Evolutionary conservation across 2,888 invertebrate species (phyloP).

Genomic region (Tipula helvola): DNA sequence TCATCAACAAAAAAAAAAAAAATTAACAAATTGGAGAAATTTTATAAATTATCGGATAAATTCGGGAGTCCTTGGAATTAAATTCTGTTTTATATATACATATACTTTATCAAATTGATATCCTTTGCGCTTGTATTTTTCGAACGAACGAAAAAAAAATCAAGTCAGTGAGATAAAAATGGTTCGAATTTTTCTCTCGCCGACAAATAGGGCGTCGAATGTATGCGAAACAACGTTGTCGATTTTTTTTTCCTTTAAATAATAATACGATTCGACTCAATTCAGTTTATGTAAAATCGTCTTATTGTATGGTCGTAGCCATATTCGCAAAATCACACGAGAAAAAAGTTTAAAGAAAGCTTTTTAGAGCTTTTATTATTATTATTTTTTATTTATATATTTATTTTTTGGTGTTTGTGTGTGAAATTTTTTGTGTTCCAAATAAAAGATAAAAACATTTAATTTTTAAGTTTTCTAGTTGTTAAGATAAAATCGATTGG

Average conservation of each 20-base stretch:
- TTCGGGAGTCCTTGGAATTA: not conserved
- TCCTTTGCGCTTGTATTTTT: not conserved
- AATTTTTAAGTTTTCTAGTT: not conserved
- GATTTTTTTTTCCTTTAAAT: not conserved
- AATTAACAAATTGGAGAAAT: not conserved
- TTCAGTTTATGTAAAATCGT: not conserved
- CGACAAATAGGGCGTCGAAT: slow-evolving; percentile 4
- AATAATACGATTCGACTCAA: not conserved
- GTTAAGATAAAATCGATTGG: slow-evolving; percentile 4
- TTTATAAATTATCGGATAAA: not conserved
- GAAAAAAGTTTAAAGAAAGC: not conserved
- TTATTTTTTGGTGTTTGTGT: not conserved
- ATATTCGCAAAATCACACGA: not conserved
- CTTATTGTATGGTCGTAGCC: not conserved
- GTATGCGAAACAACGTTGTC: not conserved
- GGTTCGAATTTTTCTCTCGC: not conserved
- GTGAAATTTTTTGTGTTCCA: not conserved
- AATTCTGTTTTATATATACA: not conserved
- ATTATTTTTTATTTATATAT: not conserved
- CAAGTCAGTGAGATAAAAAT: not conserved
- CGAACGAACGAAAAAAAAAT: not conserved
- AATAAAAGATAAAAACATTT: not conserved
- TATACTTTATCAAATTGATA: not conserved
- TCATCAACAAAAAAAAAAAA: not conserved
- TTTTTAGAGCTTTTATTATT: not conserved